Evolutionary conservation across 2,113 vertebrate species (phyloP), one percentile per base, ranked within the genome.

Genomic region (Dipodomys ordii): DNA sequence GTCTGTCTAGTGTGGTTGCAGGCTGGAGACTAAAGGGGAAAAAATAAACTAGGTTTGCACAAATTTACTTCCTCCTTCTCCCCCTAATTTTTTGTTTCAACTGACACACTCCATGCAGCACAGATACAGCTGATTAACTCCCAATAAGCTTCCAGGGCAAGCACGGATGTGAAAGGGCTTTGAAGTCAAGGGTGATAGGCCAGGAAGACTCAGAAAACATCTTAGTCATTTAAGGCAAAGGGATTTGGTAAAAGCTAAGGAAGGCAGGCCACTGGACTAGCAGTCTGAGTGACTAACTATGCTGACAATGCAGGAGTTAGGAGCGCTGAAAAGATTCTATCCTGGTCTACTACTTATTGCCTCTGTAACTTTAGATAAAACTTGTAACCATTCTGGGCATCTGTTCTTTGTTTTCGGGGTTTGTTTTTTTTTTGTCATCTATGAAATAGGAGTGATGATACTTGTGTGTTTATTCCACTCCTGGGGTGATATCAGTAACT

Each of bases 241-340:
- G n/a, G 68, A 19, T 28, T 46, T 25, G 64, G n/a, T 30, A 68
- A 81, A 76, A 44, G 18, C 28, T 28, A 44, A n/a, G 49, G 23
- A 71, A 69, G 78, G 39, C 77, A 10, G 76, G 6, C 27, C 53
- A 2, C 22, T 3, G 49, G 25, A 3, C 60, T 6, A 3, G 25
- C 19, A 12, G 28, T n/a, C 39, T n/a, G 30, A 49, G 44, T 3
- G 13, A 3, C 22, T 20, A 2, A 44, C 46, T 28, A 0, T 7
- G 35, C 80, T 80, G 68, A 57, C 16, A 2, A 6, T 0, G 16
- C 49, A 11, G 22, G 5, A 1, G 15, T 20, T 11, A 28, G 0
- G 0, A 85, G 76, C 60, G 12, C 32, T 39, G 28, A 44, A 77
- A 71, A 79, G 15, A 28, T 7, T 67, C 49, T 44, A 19, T 10